Percentiles rank a stretch among this genome's conserved stretches.
phyloP scores from a whole-genome alignment of 2,888 invertebrate species.

The Philopedon plagiatum region DNA sequence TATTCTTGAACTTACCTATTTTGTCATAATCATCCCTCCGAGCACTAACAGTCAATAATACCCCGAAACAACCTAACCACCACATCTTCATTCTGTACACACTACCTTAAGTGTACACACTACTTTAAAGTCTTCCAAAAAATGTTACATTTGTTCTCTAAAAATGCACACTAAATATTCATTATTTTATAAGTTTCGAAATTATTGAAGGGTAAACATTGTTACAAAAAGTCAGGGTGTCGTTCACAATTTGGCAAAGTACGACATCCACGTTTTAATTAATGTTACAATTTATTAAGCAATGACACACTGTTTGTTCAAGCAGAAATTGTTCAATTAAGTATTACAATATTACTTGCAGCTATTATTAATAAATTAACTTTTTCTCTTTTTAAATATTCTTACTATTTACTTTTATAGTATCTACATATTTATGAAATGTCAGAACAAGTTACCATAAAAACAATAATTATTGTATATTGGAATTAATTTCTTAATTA shows the following conservation, averaged over 20 bases:
- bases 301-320: background rate
- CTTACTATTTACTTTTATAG: too few species aligned
- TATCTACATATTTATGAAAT: too few species aligned
- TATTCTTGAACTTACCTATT: constrained; percentile 34
- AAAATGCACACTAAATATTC: background rate
- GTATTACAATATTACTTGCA: background rate
- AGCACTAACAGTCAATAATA: constrained; percentile 34
- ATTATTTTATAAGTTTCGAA: background rate
- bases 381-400: too few species aligned
- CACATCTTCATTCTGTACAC: constrained; percentile 30
- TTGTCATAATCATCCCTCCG: constrained; percentile 37
- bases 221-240: too few species aligned
- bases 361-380: too few species aligned
- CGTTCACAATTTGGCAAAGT: background rate
- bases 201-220: background rate
- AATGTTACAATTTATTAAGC: background rate
- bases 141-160: background rate
- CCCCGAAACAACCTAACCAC: constrained; percentile 36
- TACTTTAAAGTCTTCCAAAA: background rate
- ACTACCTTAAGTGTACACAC: too few species aligned
- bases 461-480: background rate
- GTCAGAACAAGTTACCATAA: too few species aligned
- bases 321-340: background rate
- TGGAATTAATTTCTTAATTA: background rate
- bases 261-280: background rate